Percentiles rank a stretch among this genome's conserved stretches.
These are phyloP conservation scores for Hirundichthys speculiger DNA, from an alignment of 2,113 vertebrate species.

Conservation along the genomic window DNA sequence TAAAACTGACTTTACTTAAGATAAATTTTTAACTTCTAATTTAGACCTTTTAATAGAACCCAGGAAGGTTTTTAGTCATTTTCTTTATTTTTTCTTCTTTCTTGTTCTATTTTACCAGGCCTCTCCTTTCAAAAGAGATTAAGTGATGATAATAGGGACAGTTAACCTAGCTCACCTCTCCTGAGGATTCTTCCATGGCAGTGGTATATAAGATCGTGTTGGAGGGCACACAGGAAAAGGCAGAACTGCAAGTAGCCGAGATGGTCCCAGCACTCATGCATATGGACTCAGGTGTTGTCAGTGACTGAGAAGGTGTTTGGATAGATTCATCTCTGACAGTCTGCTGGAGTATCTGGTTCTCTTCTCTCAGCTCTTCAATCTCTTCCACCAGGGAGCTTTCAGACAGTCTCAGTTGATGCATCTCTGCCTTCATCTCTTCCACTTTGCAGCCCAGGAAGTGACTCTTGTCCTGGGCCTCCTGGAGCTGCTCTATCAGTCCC, in stretches of 20 bases:
- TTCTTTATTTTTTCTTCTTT: too few relatives aligned
- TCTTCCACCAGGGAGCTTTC: conserved; percentile 75
- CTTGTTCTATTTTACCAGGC: too few relatives aligned
- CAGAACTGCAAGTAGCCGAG: neutral
- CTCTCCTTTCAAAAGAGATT: neutral
- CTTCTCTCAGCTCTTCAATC: conserved; percentile 75
- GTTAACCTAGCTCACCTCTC: conserved; percentile 40
- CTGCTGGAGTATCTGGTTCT: conserved; percentile 75
- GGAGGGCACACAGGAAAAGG: conserved; percentile 10
- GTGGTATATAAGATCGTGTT: too few relatives aligned
- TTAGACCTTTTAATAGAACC: too few relatives aligned
- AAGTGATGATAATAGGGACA: neutral
- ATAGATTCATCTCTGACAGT: conserved; percentile 34
- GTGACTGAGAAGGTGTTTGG: conserved; percentile 30
- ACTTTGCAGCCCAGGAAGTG: conserved; percentile 73
- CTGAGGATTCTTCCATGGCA: conserved; percentile 11
- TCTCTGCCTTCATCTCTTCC: conserved; percentile 74
- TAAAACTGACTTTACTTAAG: too few relatives aligned
- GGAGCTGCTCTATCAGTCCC: conserved; percentile 69
- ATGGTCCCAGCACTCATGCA: neutral
- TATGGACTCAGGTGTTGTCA: neutral
- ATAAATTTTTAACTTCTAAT: too few relatives aligned
- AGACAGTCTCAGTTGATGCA: conserved; percentile 74
- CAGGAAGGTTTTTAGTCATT: too few relatives aligned
- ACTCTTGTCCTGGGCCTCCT: conserved; percentile 72